phyloP scores from a whole-genome alignment of 2,113 vertebrate genomes.

The Eolophus roseicapilla region DNA sequence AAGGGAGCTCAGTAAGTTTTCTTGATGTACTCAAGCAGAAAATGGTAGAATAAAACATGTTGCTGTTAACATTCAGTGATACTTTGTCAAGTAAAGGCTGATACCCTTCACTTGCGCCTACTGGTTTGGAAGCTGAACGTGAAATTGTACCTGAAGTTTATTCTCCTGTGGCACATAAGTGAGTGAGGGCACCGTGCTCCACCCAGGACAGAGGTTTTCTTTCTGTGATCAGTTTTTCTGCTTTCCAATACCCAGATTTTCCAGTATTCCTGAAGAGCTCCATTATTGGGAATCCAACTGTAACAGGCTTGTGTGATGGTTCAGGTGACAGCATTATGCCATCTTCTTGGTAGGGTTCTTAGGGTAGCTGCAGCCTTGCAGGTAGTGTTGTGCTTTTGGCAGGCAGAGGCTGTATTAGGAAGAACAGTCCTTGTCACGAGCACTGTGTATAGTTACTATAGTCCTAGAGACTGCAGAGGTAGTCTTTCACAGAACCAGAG shows the following conservation, averaged over 20 bases:
- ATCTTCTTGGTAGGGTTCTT: neutral
- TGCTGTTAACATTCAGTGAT: neutral
- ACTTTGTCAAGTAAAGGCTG: neutral
- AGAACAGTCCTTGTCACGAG: neutral
- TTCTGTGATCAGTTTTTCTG: rapidly evolving
- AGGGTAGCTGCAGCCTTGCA: neutral
- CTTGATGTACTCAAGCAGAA: neutral
- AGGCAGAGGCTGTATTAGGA: neutral
- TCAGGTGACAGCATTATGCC: neutral
- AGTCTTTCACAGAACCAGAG: neutral
- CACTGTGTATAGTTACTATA: rapidly evolving
- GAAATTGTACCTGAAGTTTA: neutral
- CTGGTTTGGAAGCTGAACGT: neutral
- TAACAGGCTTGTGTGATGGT: neutral
- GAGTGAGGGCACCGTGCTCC: neutral
- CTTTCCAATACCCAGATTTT: neutral
- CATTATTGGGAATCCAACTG: rapidly evolving
- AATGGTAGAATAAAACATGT: neutral
- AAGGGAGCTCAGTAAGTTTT: neutral
- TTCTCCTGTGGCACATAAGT: neutral
- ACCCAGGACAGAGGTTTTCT: neutral
- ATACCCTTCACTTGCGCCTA: neutral
- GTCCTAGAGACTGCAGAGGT: neutral
- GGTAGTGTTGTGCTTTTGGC: rapidly evolving
- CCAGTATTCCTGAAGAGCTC: neutral